Evolutionary conservation across 2,113 vertebrate species (phyloP), one percentile per base, ranked within the genome.

Genomic region (Rattus rattus): DNA sequence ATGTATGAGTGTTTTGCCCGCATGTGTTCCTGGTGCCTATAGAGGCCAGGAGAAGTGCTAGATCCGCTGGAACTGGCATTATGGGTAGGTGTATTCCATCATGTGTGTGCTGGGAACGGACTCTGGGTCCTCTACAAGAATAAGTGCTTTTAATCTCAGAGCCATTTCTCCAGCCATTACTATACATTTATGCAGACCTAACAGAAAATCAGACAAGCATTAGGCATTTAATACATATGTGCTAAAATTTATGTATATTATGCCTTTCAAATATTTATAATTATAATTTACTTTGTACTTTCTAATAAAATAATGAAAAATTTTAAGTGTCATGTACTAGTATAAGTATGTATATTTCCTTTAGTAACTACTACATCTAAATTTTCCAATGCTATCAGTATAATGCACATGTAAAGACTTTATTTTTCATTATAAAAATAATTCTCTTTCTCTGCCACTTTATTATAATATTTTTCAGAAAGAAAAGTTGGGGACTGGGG

Each of bases 211-310:
- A 88, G 67, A 24, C 12, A 88, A 24, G 61, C 72, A 43, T 67
- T 85, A 76, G 47, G 9, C 73, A 49, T 33, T 75, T 65, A 81
- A 24, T 83, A 76, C 7, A 19, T 63, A 83, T 76, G 28, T 84
- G 39, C 59, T 72, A 63, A 76, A 39, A 79, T 61, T 77, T 70
- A n/a, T 54, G n/a, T 39, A 61, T 76, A 88, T 77, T 94, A 36
- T 76, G 47, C 47, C 67, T 91, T 77, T 84, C 39, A 88, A 89
- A 14, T 94, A 88, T 70, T 94, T 89, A 88, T 28, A 84, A 59
- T 76, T 61, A 83, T 75, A 49, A 67, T 96, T 80, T 17, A 52
- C 75, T 49, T 77, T 77, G 75, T 52, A 49, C 17, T 59, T 91
- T 81, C 28, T 76, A 92, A 65, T 52, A 75, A 33, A 91, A 49